Evolutionary conservation across 2,888 invertebrate species (phyloP).

Genomic region (Anthoptus insignis): DNA sequence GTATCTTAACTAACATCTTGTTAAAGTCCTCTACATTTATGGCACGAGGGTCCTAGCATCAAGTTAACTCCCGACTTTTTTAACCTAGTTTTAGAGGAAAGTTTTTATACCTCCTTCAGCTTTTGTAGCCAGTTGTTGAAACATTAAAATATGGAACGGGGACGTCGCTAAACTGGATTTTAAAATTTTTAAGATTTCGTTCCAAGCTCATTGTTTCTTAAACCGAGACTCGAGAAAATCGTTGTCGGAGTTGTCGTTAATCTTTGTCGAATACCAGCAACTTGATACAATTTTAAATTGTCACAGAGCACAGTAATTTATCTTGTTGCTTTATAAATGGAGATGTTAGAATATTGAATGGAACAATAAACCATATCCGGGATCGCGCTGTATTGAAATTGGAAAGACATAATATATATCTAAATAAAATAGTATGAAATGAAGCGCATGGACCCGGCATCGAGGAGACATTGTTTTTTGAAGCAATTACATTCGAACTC

Average conservation of each 20-base stretch:
- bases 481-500: too few species aligned
- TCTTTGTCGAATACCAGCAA: slow-evolving; percentile 26
- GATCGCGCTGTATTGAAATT: too few species aligned
- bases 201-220: slow-evolving; percentile 16
- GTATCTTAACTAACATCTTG: slow-evolving; percentile 28
- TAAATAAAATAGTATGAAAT: too few species aligned
- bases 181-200: slow-evolving; percentile 20
- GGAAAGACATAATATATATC: too few species aligned
- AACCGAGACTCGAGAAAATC: slow-evolving; percentile 6
- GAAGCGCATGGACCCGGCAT: too few species aligned
- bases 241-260: slow-evolving; percentile 23
- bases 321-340: slow-evolving; percentile 3
- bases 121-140: slow-evolving; percentile 42
- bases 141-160: slow-evolving; percentile 44
- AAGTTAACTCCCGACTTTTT: slow-evolving; percentile 40
- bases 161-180: slow-evolving; percentile 43
- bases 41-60: slow-evolving; percentile 39
- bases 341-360: not conserved
- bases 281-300: slow-evolving; percentile 22
- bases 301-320: slow-evolving; percentile 19
- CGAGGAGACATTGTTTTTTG: too few species aligned
- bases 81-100: slow-evolving; percentile 42
- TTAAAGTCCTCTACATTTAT: slow-evolving; percentile 36
- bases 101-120: slow-evolving; percentile 31
- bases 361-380: too few species aligned